Evolutionary conservation across 2,888 invertebrate genomes (phyloP).

Genomic region (Leucophora obtusa): DNA sequence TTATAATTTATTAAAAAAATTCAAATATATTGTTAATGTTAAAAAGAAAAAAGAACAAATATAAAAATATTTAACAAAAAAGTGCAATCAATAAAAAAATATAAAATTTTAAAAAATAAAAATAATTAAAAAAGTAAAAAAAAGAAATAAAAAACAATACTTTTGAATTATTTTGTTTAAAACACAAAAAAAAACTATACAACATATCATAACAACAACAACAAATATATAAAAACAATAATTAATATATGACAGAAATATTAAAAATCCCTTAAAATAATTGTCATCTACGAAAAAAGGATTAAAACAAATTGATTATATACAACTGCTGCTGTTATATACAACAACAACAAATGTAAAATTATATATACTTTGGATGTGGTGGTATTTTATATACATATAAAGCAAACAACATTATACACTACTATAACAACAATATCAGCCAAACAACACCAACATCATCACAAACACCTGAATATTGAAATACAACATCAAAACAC

Average conservation of each 20-base stretch:
- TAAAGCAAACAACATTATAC: neutral
- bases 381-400: conserved; percentile 21
- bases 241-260: neutral
- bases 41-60: conserved; percentile 54
- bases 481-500: neutral
- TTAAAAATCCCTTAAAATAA: conserved; percentile 16
- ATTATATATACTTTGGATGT: conserved; percentile 38
- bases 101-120: conserved; percentile 51
- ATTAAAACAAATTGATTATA: conserved; percentile 33
- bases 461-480: neutral
- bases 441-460: conserved; percentile 2
- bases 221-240: conserved; percentile 18
- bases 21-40: conserved; percentile 39
- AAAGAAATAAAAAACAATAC: conserved; percentile 68
- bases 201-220: conserved; percentile 64
- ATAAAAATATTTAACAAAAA: conserved; percentile 57
- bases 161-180: conserved; percentile 72
- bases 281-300: conserved; percentile 39
- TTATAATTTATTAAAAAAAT: conserved; percentile 43
- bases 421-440: conserved; percentile 20
- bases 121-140: conserved; percentile 71
- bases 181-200: conserved; percentile 52
- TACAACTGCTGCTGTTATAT: conserved; percentile 40
- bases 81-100: conserved; percentile 60
- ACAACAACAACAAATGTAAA: conserved; percentile 7